phyloP scores from a whole-genome alignment of 2,888 invertebrate species.

The Gastracanthus pulcherrimus region DNA sequence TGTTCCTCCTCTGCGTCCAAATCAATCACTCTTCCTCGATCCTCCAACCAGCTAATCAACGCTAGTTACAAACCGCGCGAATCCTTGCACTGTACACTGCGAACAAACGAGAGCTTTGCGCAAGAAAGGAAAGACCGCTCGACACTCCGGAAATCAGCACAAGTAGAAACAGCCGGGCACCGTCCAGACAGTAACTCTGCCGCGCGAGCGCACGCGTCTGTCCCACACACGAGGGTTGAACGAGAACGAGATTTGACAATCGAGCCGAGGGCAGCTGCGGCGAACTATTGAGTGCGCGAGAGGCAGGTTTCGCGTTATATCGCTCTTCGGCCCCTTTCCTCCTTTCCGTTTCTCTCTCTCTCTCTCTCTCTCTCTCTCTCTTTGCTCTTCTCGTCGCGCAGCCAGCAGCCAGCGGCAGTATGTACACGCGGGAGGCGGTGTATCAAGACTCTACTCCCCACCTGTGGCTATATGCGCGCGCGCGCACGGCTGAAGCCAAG shows the following conservation, averaged over 20 bases:
- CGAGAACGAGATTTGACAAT: constrained; percentile 56
- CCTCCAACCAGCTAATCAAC: too few relatives aligned
- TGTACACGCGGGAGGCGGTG: not conserved
- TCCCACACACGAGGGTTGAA: not conserved
- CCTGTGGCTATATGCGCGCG: not conserved
- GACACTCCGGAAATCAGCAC: not conserved
- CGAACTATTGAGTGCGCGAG: constrained; percentile 74
- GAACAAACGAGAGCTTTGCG: not conserved
- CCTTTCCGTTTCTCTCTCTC: not conserved
- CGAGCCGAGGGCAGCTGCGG: constrained; percentile 61
- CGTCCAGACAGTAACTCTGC: too few relatives aligned
- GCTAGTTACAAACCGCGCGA: too few relatives aligned
- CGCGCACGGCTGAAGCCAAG: not conserved
- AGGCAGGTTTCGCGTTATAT: constrained; percentile 52
- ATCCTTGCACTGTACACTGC: not conserved
- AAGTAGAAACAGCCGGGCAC: not conserved
- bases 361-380: constrained; percentile 29
- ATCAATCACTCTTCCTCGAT: too few relatives aligned
- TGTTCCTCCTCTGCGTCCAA: not conserved
- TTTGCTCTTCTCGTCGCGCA: not conserved
- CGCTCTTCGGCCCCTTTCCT: constrained; percentile 42
- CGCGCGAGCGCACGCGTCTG: not conserved
- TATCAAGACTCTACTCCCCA: too few relatives aligned
- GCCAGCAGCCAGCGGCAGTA: not conserved
- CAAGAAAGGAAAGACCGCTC: not conserved